phyloP scores from a whole-genome alignment of 2,888 invertebrate species.

The Xanthorhoe spadicearia region DNA sequence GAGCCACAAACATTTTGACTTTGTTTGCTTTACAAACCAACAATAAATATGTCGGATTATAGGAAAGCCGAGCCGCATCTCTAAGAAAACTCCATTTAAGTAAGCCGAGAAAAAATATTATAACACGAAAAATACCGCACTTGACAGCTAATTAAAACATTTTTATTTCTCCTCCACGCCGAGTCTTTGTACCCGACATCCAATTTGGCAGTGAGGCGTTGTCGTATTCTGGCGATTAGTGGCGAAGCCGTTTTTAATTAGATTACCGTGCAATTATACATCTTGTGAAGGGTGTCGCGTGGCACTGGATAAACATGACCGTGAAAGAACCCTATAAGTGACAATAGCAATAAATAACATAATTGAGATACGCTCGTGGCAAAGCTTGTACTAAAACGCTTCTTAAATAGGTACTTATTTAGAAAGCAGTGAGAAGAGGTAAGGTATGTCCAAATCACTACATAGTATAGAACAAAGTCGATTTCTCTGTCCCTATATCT shows the following conservation, averaged over 20 bases:
- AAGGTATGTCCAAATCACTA: too few relatives aligned
- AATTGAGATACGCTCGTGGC: too few relatives aligned
- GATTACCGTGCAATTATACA: slow-evolving; percentile 6
- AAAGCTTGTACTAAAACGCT: too few relatives aligned
- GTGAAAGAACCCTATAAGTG: background rate
- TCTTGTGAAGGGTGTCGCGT: background rate
- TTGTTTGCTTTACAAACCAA: too few relatives aligned
- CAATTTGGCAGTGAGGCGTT: slow-evolving; percentile 23
- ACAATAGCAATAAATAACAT: too few relatives aligned
- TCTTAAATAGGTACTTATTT: too few relatives aligned
- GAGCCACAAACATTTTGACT: too few relatives aligned
- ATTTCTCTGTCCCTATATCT: too few relatives aligned
- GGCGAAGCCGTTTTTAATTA: slow-evolving; percentile 18
- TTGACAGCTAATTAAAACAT: slow-evolving; percentile 45
- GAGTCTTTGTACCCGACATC: slow-evolving; percentile 34
- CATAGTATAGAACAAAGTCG: too few relatives aligned
- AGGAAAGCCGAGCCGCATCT: background rate
- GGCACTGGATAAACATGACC: background rate
- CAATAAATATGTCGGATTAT: background rate
- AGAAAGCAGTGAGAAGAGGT: too few relatives aligned
- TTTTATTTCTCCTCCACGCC: slow-evolving; percentile 35
- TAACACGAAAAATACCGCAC: slow-evolving; percentile 26
- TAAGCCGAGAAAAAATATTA: slow-evolving; percentile 48
- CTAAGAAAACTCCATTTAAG: slow-evolving; percentile 34
- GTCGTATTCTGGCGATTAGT: slow-evolving; percentile 1